A percentile compares a stretch with the other conserved stretches of the same genome.
Evolutionary conservation across 2,113 vertebrate genomes (phyloP).

Genomic region (Henicopernis longicauda): DNA sequence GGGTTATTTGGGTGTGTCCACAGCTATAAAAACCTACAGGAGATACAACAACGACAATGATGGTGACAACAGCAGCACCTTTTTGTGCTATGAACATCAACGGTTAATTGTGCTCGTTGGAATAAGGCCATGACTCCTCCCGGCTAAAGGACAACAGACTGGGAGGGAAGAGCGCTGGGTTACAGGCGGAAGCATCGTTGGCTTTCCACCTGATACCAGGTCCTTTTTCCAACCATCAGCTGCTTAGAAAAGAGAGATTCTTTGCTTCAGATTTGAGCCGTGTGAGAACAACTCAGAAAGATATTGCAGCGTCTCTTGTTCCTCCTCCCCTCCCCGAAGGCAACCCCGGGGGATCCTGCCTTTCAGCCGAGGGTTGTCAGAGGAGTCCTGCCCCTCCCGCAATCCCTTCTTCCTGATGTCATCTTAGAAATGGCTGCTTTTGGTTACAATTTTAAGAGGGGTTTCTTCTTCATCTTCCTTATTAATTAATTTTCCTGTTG

Average conservation of each 20-base stretch:
- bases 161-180: background rate
- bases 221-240: conserved; percentile 48
- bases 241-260: conserved; percentile 36
- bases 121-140: conserved; percentile 58
- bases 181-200: background rate
- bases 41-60: conserved; percentile 26
- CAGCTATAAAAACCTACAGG: conserved; percentile 49
- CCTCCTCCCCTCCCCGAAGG: background rate
- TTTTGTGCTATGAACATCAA: conserved; percentile 39
- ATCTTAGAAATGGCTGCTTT: background rate
- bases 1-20: background rate
- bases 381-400: conserved; percentile 53
- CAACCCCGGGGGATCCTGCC: background rate
- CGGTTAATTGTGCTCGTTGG: conserved; percentile 46
- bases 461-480: conserved; percentile 23
- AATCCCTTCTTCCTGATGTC: background rate
- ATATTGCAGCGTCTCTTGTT: background rate
- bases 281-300: background rate
- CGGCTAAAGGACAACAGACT: background rate
- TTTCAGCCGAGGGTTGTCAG: background rate
- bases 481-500: background rate
- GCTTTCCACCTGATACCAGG: conserved; percentile 13
- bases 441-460: conserved; percentile 15
- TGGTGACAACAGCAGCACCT: conserved; percentile 32
- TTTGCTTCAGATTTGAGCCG: background rate